These are phyloP conservation scores for Ametastegia equiseti DNA, from an alignment of 2,888 invertebrate species.

Conservation along the genomic window DNA sequence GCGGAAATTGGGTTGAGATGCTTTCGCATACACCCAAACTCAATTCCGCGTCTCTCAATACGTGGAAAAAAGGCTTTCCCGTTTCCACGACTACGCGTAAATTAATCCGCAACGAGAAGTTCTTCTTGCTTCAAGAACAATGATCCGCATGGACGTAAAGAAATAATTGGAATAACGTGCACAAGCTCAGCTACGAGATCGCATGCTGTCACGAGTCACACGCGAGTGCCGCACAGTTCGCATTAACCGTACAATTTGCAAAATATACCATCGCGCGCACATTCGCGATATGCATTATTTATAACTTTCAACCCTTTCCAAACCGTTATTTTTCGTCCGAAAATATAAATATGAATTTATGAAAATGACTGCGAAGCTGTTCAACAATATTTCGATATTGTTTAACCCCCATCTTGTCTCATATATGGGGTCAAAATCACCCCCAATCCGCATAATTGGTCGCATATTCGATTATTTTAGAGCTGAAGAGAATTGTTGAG, in stretches of 20 bases:
- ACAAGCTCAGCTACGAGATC: conserved; percentile 10
- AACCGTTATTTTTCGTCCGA: neutral
- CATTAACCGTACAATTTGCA: conserved; percentile 14
- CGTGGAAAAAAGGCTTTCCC: neutral
- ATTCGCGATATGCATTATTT: neutral
- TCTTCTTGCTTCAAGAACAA: conserved; percentile 22
- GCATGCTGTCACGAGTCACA: conserved; percentile 30
- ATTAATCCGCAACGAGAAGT: neutral
- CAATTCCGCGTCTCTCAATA: too few relatives aligned
- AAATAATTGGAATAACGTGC: conserved; percentile 23
- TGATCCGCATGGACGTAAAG: neutral
- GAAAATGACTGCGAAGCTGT: too few relatives aligned
- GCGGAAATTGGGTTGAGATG: too few relatives aligned
- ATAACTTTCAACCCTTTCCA: neutral
- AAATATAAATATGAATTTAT: neutral
- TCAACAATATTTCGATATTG: too few relatives aligned
- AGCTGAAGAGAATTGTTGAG: too few relatives aligned
- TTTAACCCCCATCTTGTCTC: too few relatives aligned
- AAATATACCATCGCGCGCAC: neutral
- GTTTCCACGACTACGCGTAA: neutral
- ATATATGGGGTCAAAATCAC: too few relatives aligned
- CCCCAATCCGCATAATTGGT: too few relatives aligned
- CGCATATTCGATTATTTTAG: too few relatives aligned
- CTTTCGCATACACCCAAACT: too few relatives aligned
- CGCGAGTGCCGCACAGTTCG: conserved; percentile 12